These are phyloP conservation scores for Halocynthia aurantium DNA, from an alignment of 23 tunicate species.

Conservation along the genomic window DNA sequence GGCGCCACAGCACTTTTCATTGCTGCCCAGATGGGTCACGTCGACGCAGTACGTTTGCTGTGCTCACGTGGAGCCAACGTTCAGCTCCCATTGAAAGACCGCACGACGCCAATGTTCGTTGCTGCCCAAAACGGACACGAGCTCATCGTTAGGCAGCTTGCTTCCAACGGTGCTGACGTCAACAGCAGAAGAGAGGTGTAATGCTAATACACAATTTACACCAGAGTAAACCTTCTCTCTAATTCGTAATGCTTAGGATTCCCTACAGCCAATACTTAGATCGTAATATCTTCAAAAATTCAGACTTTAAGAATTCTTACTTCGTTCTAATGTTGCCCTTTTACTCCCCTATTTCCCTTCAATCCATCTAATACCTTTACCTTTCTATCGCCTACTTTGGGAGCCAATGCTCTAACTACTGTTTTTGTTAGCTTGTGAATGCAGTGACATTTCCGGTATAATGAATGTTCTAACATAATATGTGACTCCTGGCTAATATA, in stretches of 20 bases:
- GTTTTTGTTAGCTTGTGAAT: background rate
- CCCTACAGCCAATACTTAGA: no score
- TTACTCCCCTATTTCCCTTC: no score
- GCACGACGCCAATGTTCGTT: constrained; percentile 50
- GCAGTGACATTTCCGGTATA: background rate
- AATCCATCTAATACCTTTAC: no score
- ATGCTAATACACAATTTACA: background rate
- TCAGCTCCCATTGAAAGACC: constrained; percentile 29
- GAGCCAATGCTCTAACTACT: no score
- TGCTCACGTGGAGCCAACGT: constrained; percentile 52
- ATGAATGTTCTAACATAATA: background rate
- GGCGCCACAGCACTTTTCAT: constrained; percentile 59
- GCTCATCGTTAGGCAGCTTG: constrained; percentile 30
- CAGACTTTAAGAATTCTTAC: no score
- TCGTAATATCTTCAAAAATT: no score
- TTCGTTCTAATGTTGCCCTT: no score
- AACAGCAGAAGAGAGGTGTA: constrained; percentile 49
- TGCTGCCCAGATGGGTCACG: constrained; percentile 50
- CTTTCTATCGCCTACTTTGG: no score
- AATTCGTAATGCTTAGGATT: background rate
- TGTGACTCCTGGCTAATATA: background rate
- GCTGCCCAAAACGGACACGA: constrained; percentile 75
- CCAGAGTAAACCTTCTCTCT: background rate
- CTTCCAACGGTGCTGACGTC: constrained; percentile 36
- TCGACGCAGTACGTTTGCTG: constrained; percentile 33